Evolutionary conservation across 2,888 invertebrate genomes (phyloP), one percentile per base, ranked within the genome.

Genomic region (Drosophila pegasa): DNA sequence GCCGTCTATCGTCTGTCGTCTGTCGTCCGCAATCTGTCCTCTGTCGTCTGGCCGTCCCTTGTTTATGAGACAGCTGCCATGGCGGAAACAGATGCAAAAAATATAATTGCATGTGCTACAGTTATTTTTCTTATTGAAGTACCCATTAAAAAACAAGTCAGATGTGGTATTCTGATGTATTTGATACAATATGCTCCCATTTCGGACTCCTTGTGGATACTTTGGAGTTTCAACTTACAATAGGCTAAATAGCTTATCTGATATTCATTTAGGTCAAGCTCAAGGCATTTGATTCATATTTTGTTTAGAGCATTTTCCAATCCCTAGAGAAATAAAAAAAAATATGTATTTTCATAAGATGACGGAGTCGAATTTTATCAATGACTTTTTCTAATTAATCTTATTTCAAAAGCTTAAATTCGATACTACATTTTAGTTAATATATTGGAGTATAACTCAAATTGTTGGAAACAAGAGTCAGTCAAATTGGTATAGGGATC

Each of bases 81-180:
- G 29, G 33, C 70, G 75, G 63, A 78, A 78, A 50, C 79, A 66
- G 69, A 69, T 75, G 63, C 61, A 64, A 79, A 67, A 62, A 71
- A 61, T 60, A 55, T 71, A 78, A 67, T 55, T 62, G 66, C 56
- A 40, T 47, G 35, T 57, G 25, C 41, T 48, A 12, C 20, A 18
- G 16, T 9, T 73, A 41, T 56, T 47, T 51, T 35, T 47, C 47
- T 56, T 29, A 5, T 27, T 54, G 37, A 37, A 40, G 25, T 38
- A 37, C 14, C 20, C 29, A 25, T 37, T 27, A 12, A 6, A 31
- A 16, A 52, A 7, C 31, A 33, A 14, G 22, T 47, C n/a, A 35
- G 4, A 8, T 22, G 22, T 2, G n/a, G 14, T 14, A 14, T 4
- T 2, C 22, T 14, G 16, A 12, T 22, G 22, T 9, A 18, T 29